Percentiles rank a stretch among this genome's conserved stretches.
Conservation (phyloP, 2,797 vertebrate species). For the Sitta carolinensis region DNA sequence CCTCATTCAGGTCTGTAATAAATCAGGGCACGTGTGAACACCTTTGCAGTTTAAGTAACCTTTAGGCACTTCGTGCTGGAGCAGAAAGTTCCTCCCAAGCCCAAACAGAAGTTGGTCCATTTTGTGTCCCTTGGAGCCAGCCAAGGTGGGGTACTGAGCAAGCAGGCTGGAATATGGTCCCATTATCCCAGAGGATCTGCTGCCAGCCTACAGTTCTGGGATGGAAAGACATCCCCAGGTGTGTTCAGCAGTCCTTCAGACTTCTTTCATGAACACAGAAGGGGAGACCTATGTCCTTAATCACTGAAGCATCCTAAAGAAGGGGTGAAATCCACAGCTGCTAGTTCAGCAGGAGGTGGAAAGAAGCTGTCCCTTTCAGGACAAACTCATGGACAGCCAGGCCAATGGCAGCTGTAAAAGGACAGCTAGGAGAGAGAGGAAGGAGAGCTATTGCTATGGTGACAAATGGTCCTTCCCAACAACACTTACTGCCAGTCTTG, state of each 20-base stretch:
- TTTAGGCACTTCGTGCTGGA: neutral
- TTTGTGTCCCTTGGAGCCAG: neutral
- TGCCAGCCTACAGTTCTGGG: neutral
- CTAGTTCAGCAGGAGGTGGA: neutral
- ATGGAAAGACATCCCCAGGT: neutral
- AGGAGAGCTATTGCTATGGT: neutral
- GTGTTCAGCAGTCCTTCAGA: neutral
- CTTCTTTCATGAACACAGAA: neutral
- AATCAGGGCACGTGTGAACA: neutral
- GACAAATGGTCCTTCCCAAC: neutral
- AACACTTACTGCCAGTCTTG: neutral
- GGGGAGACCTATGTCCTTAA: neutral
- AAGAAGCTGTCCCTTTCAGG: neutral
- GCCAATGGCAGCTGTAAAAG: neutral
- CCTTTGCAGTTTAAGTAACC: neutral
- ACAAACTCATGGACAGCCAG: neutral
- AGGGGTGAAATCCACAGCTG: neutral
- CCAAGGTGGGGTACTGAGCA: accelerated
- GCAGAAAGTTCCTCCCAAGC: neutral
- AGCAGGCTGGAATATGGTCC: neutral
- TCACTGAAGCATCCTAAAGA: neutral
- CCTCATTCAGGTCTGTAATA: neutral
- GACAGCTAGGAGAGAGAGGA: neutral
- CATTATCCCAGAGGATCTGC: neutral
- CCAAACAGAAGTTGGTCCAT: neutral